Evolutionary conservation across 1,140 invertebrate genomes (phyloP), one percentile per base, ranked within the genome.

Genomic region (Drosophila malerkotliana): DNA sequence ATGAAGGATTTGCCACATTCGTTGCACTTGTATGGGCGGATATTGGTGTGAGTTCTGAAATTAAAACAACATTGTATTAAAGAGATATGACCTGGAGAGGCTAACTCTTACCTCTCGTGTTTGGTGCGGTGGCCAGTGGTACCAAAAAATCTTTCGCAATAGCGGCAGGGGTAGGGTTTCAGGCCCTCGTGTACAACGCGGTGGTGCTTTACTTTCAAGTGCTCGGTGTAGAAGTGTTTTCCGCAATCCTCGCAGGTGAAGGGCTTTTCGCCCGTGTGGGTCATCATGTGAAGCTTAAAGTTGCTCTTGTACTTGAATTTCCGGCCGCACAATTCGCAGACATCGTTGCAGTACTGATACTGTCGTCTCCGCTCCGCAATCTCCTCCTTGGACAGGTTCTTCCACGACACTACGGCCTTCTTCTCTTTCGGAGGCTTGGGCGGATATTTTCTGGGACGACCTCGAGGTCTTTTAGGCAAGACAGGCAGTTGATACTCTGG

Each of bases 1-100:
- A 44, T 44, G 14, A 44, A 44, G 41, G n/a, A 44, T 44, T 44
- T 44, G 5, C 15, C 41, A 14, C 41, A 44, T 14, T 44, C 41
- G n/a, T 18, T 44, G 41, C 41, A 44, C 41, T 44, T 44, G 41
- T 44, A 18, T 14, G 41, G 41, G 14, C 41, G 41, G 10, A 14
- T 7, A 44, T 44, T 44, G n/a, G n/a, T 44, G 41, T 44, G 41
- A 8, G 14, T 15, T 18, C 41, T 44, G 0, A 12, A 37, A 12
- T n/a, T 2, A 37, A 10, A 37, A 37, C 3, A 37, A 37, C 1
- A 12, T 1, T 37, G 9, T n/a, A 3, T 3, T 3, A 4, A 37
- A 37, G 9, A 2, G 34, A 37, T 37, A 3, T 12, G 12, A 12
- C 10, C 10, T 4, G 34, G 10, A 37, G 10, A 37, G 2, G 1